Conservation (phyloP, 1,140 invertebrate species). For the Helicoverpa armigera region DNA sequence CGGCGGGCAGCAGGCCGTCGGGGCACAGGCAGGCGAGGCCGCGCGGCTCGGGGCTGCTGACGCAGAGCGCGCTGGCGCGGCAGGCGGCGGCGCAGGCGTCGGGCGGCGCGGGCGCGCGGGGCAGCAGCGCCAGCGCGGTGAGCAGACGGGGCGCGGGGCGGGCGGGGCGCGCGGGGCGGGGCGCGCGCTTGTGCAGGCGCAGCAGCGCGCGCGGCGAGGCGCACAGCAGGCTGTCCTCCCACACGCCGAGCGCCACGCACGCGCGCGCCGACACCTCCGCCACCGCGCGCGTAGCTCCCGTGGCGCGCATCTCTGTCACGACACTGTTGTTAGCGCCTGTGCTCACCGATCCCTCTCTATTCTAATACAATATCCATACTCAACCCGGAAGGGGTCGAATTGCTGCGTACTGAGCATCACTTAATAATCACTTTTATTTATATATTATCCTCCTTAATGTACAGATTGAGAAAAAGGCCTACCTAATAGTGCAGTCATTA, state of each 20-base stretch:
- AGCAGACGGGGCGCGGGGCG: slow-evolving; percentile 48
- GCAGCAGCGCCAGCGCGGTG: slow-evolving; percentile 62
- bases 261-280: slow-evolving; percentile 52
- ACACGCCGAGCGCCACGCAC: slow-evolving; percentile 65
- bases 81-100: slow-evolving; percentile 80
- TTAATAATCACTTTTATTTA: too few relatives aligned
- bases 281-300: slow-evolving; percentile 32
- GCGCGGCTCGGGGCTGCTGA: slow-evolving; percentile 79
- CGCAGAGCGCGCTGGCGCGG: slow-evolving; percentile 87
- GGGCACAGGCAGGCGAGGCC: slow-evolving; percentile 89
- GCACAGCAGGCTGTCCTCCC: slow-evolving; percentile 74
- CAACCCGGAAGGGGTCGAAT: too few relatives aligned
- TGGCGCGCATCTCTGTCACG: background rate
- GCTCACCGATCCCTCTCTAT: too few relatives aligned
- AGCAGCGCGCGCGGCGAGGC: slow-evolving; percentile 59
- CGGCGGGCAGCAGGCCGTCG: slow-evolving; percentile 86
- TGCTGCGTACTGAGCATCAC: too few relatives aligned
- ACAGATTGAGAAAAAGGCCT: too few relatives aligned
- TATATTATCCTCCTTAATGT: too few relatives aligned
- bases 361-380: too few relatives aligned
- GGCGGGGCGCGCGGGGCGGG: slow-evolving; percentile 42
- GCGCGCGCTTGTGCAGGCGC: slow-evolving; percentile 57
- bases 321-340: too few relatives aligned
- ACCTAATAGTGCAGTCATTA: too few relatives aligned
- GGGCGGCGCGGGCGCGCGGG: slow-evolving; percentile 24